phyloP scores from a whole-genome alignment of 2,113 vertebrate species.

The Suncus etruscus region DNA sequence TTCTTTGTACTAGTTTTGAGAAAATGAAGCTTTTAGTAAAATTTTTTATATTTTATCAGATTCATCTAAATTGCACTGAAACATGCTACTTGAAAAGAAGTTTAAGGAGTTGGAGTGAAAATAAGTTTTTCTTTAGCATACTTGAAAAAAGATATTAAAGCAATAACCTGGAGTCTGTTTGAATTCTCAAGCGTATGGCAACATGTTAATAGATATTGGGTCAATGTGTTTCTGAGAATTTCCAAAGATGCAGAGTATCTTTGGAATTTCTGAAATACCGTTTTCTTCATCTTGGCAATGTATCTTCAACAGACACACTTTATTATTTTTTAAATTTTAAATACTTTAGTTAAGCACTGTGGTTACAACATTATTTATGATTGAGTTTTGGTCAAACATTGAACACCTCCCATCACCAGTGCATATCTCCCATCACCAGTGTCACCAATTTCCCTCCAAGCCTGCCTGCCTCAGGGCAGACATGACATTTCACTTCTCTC shows the following conservation, averaged over 20 bases:
- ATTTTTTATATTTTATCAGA: not conserved
- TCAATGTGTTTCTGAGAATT: not conserved
- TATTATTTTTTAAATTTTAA: too few relatives aligned
- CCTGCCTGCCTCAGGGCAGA: too few relatives aligned
- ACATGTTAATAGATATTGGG: not conserved
- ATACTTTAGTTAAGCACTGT: too few relatives aligned
- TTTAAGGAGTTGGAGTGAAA: slow-evolving; percentile 47
- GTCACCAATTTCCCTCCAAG: too few relatives aligned
- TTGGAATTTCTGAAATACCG: slow-evolving; percentile 52
- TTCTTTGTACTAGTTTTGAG: not conserved
- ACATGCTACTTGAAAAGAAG: not conserved
- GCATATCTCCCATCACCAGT: too few relatives aligned
- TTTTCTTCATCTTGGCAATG: slow-evolving; percentile 16
- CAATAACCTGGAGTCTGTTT: not conserved
- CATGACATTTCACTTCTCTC: too few relatives aligned
- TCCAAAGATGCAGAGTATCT: not conserved
- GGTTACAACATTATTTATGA: too few relatives aligned
- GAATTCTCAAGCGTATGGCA: not conserved
- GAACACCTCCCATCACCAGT: too few relatives aligned
- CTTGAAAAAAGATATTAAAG: slow-evolving; percentile 39
- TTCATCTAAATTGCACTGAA: slow-evolving; percentile 25
- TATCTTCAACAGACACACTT: not conserved
- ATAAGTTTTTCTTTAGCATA: slow-evolving; percentile 29
- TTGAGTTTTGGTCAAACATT: too few relatives aligned
- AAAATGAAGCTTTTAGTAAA: slow-evolving; percentile 33